A percentile compares a stretch with the other conserved stretches of the same genome.
Conservation (phyloP, 2,113 vertebrate species). For the Toxotes chatareus region DNA sequence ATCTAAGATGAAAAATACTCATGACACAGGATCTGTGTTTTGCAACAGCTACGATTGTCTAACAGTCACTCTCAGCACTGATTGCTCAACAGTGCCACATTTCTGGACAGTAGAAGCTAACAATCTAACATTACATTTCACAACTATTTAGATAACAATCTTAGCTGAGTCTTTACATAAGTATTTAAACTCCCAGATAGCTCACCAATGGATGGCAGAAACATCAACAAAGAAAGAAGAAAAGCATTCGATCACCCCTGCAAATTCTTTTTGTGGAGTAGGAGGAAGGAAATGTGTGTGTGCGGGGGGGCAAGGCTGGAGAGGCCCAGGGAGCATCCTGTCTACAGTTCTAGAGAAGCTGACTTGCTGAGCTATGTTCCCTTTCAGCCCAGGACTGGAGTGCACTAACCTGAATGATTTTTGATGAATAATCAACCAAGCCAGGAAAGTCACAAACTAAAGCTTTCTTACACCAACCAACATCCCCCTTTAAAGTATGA, state of each 20-base stretch:
- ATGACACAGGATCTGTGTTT: constrained; percentile 22
- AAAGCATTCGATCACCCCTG: constrained; percentile 5
- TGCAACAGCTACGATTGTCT: constrained; percentile 37
- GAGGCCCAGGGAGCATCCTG: constrained; percentile 58
- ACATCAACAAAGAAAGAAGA: background rate
- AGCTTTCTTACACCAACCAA: background rate
- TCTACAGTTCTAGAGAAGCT: constrained; percentile 54
- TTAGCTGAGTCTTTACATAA: background rate
- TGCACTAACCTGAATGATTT: background rate
- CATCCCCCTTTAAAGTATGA: background rate
- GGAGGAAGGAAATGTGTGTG: constrained; percentile 72
- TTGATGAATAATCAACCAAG: background rate
- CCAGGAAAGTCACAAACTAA: background rate
- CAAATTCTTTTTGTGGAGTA: constrained; percentile 15
- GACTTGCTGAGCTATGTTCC: constrained; percentile 33
- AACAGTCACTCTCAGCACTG: background rate
- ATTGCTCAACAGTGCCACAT: constrained; percentile 38
- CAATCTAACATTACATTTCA: background rate
- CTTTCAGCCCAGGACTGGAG: background rate
- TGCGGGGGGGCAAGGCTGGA: background rate
- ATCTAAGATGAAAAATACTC: background rate
- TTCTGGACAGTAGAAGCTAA: background rate
- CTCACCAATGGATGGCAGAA: background rate
- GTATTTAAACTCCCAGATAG: background rate
- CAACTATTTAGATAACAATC: background rate